These are phyloP conservation scores for Enteromius anoplus DNA, from an alignment of 2,797 vertebrate genomes.

Conservation along the genomic window DNA sequence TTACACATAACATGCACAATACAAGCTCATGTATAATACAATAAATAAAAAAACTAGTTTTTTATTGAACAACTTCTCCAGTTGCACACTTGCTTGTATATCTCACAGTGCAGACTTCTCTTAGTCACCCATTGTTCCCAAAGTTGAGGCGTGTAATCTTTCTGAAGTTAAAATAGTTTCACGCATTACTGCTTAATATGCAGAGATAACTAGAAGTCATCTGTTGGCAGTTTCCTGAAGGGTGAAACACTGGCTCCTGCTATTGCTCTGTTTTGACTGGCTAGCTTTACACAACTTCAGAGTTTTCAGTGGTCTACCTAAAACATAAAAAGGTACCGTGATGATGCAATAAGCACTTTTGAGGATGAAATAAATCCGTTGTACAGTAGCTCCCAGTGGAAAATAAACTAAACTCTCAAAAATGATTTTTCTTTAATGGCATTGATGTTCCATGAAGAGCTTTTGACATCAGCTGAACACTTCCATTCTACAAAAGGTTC, in stretches of 20 bases:
- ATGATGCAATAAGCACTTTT: not conserved
- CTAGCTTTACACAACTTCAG: not conserved
- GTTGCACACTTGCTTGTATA: not conserved
- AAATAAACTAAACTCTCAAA: not conserved
- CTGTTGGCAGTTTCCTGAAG: not conserved
- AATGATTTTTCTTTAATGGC: not conserved
- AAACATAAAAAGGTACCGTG: not conserved
- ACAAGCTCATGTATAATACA: not conserved
- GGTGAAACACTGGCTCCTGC: not conserved
- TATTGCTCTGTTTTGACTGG: not conserved
- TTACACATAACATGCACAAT: conserved; percentile 18
- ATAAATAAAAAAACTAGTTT: not conserved
- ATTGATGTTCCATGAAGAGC: not conserved
- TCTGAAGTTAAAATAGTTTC: conserved; percentile 7
- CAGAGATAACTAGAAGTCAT: not conserved
- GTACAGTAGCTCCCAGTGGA: not conserved
- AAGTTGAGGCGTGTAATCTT: conserved; percentile 2
- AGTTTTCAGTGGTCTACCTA: not conserved
- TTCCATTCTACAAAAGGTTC: not conserved
- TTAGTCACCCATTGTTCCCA: not conserved
- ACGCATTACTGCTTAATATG: not conserved
- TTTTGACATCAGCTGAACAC: not conserved
- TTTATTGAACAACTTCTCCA: not conserved
- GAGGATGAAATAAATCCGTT: not conserved
- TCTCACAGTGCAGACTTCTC: not conserved